Evolutionary conservation across 2,888 invertebrate genomes (phyloP).

Genomic region (Aelia acuminata): DNA sequence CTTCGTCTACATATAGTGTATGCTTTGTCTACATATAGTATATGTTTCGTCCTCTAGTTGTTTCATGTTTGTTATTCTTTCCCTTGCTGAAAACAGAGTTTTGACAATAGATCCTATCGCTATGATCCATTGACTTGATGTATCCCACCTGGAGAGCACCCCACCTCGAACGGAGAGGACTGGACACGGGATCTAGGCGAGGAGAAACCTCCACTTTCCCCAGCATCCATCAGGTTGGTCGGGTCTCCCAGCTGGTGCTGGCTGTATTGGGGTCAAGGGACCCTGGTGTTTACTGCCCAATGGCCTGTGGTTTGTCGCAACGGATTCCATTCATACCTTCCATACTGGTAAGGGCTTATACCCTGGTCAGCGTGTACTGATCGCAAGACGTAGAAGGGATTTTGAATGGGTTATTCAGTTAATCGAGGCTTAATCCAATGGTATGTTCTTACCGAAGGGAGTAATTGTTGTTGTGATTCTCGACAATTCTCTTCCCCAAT

Average conservation of each 20-base stretch:
- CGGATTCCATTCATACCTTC: slow-evolving; percentile 21
- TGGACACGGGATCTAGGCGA: neutral
- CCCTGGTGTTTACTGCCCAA: slow-evolving; percentile 37
- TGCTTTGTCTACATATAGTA: too few relatives aligned
- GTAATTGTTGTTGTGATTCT: neutral
- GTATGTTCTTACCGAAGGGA: too few relatives aligned
- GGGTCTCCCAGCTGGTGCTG: slow-evolving; percentile 17
- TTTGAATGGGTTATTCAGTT: too few relatives aligned
- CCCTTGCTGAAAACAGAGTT: neutral
- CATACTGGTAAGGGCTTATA: neutral
- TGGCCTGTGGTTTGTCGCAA: slow-evolving; percentile 25
- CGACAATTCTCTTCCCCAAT: neutral
- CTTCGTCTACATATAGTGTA: too few relatives aligned
- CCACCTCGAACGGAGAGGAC: neutral
- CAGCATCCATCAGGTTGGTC: slow-evolving; percentile 43
- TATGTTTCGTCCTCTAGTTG: too few relatives aligned
- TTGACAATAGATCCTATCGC: neutral
- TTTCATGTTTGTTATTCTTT: neutral
- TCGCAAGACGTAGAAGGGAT: too few relatives aligned
- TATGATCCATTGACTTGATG: neutral
- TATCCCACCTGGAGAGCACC: neutral
- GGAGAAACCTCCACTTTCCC: slow-evolving; percentile 56
- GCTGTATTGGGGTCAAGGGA: slow-evolving; percentile 54
- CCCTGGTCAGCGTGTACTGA: neutral
- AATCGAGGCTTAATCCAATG: too few relatives aligned